Base-by-base conservation (phyloP, 2,797 vertebrate species). In the Phylloscopus collybita region DNA sequence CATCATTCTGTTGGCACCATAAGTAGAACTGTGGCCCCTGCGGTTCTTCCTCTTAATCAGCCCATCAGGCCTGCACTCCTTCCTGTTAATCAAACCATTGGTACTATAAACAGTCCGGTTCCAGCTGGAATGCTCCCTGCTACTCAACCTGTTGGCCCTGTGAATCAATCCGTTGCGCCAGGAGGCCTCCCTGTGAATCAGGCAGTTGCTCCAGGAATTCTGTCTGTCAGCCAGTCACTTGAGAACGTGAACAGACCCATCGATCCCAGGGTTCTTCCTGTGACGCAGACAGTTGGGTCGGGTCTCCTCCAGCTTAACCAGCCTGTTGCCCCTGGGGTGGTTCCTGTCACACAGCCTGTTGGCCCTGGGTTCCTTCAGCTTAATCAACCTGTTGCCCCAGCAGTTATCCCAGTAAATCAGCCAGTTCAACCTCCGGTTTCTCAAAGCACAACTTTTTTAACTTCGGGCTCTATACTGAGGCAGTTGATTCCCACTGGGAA, bases 401-500 rank as follows among this genome's bases (percentile, higher is more conserved):
- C 88, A 3, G 82, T 97, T 32, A 86, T 98, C 73, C 97, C 97
- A 5, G 90, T 97, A 49, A 97, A 88, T 54, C 98, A 97, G 74
- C 73, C 97, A 1, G 74, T 95, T 18, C 95, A 95, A 11, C 94
- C 98, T 1, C 90, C 96, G 0, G 66, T 96, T 5, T 95, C 98
- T 11, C 98, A 99, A 17, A 98, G 98, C 19, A 84, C 99, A 8
- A 92, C 99, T 61, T 98, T 99, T 97, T 93, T 99, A 75, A 98
- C 99, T 0, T 97, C 99, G 1, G 98, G 99, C 90, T 99, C 99
- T 32, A 96, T 99, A 53, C 96, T 99, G 19, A 98, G 98, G 96
- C 99, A 99, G 88, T 97, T 99, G 82, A 99, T 99, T 76, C 99
- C 99, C 2, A 99, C 99, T 0, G 99, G 99, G 50, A 99, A 99